These are phyloP conservation scores for Luperina testacea DNA, from an alignment of 2,888 invertebrate genomes.

Conservation along the genomic window DNA sequence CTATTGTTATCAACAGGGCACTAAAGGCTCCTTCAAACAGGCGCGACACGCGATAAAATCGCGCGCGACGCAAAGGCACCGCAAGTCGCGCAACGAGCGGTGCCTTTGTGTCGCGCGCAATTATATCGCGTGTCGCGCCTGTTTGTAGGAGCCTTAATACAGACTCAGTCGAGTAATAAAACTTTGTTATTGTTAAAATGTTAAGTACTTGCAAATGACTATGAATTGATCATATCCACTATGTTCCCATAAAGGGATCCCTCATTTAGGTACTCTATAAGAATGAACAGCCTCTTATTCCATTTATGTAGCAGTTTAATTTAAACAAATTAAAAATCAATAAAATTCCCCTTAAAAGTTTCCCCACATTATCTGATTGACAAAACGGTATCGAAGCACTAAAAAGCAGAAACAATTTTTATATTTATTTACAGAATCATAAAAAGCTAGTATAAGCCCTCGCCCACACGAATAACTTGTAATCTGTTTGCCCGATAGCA, in stretches of 20 bases:
- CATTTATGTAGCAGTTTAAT: not conserved
- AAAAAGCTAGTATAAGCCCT: conserved; percentile 22
- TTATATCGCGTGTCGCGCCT: too few relatives aligned
- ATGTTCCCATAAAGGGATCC: not conserved
- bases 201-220: not conserved
- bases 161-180: not conserved
- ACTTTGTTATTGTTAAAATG: not conserved
- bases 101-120: too few relatives aligned
- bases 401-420: conserved; percentile 11
- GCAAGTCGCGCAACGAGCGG: too few relatives aligned
- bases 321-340: conserved; percentile 16
- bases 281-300: not conserved
- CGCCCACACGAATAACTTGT: conserved; percentile 41
- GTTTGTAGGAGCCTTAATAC: too few relatives aligned
- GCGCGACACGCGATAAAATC: too few relatives aligned
- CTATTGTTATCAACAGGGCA: not conserved
- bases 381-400: conserved; percentile 1
- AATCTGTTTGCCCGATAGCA: conserved; percentile 13
- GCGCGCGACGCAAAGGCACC: too few relatives aligned
- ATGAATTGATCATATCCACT: not conserved
- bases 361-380: conserved; percentile 26
- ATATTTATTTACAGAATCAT: conserved; percentile 23
- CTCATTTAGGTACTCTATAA: not conserved
- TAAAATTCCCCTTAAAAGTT: conserved; percentile 7
- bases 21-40: too few relatives aligned